phyloP scores from a whole-genome alignment of 2,113 vertebrate genomes.

The Agapornis roseicollis region DNA sequence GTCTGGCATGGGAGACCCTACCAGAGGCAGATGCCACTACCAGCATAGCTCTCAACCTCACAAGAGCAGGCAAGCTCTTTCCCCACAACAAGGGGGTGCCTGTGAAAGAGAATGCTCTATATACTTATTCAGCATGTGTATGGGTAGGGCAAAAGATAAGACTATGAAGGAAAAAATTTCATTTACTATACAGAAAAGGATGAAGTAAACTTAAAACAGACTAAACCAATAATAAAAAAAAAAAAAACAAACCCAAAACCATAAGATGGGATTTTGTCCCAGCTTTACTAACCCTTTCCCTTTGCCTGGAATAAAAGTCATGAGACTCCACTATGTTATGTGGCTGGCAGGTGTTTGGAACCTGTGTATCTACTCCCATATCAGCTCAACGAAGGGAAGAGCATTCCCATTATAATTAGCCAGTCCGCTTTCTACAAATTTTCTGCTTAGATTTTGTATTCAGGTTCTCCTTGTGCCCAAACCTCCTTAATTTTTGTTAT shows the following conservation, averaged over 20 bases:
- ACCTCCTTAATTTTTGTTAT: background rate
- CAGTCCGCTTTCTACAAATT: background rate
- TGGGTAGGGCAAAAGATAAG: background rate
- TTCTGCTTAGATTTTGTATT: background rate
- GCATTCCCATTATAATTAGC: background rate
- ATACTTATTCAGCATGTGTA: background rate
- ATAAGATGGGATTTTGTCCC: background rate
- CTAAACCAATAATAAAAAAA: background rate
- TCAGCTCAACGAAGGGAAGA: background rate
- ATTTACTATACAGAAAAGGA: background rate
- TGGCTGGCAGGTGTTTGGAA: background rate
- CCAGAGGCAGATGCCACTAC: too few relatives aligned
- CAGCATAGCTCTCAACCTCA: too few relatives aligned
- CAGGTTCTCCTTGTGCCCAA: background rate
- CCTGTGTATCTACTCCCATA: background rate
- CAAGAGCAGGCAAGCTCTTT: too few relatives aligned
- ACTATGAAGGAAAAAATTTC: background rate
- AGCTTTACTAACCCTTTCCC: background rate
- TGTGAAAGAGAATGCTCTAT: background rate
- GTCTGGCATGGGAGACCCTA: too few relatives aligned
- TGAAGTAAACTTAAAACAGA: background rate
- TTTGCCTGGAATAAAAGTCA: background rate
- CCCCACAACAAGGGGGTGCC: too few relatives aligned
- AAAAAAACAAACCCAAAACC: background rate
- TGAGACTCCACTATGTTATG: background rate